Base-by-base conservation (phyloP, 2,797 vertebrate genomes). In the Microcaecilia unicolor region DNA sequence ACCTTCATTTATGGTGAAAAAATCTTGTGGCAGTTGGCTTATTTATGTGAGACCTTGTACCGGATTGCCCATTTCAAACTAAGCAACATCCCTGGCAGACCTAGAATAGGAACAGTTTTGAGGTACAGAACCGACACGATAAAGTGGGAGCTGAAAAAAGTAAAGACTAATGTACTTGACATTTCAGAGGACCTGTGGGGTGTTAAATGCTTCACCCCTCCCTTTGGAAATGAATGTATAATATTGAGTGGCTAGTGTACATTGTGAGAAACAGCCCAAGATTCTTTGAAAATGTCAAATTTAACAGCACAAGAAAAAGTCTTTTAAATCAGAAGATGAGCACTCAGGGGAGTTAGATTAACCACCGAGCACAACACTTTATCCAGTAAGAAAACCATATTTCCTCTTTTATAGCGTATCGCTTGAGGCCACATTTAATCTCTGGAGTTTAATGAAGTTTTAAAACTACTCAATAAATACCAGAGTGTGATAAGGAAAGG, bases 401-500 rank as follows among this genome's bases (percentile, higher is more conserved):
- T 71, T 81, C 68, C 71, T 70, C 73, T 67, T 70, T 80, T 67
- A 76, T 64, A 70, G 75, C 72, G 64, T 51, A 34, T 50, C 44
- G 74, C 72, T 62, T 50, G 0, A 64, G 71, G 80, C 71, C 60
- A 53, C 64, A 72, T 62, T 72, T 78, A 74, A 78, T 80, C 76
- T 79, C 75, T 60, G 33, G 67, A 75, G 72, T 72, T 84, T 82
- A 82, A 85, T 79, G 77, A 85, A 80, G 78, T 82, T 82, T 71
- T 73, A 67, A 77, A 80, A 74, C 68, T 61, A 70, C 74, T 77
- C 70, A 40, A 72, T 82, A 78, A 83, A 79, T 74, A 75, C 66
- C 70, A 49, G 54, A 47, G 51, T 36, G 11, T 64, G 75, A 72
- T 74, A 69, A 70, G 74, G 64, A 37, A 63, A 43, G 72, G 67